phyloP scores from a whole-genome alignment of 2,797 vertebrate species.

The Fringilla coelebs region DNA sequence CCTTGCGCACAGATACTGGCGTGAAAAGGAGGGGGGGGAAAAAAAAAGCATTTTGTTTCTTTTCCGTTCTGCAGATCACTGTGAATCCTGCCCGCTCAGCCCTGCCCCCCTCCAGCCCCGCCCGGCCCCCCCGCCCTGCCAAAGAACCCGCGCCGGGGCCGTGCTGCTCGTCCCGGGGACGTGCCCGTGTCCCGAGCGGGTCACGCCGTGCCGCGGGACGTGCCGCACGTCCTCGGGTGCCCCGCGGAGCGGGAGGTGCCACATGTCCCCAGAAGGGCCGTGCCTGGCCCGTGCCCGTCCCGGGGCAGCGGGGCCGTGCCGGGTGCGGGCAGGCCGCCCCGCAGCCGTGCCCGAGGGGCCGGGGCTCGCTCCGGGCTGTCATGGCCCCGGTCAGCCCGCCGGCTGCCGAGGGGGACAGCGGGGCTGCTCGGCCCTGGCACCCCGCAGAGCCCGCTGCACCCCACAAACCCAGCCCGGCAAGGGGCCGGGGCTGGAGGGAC shows the following conservation, averaged over 20 bases:
- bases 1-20: background rate
- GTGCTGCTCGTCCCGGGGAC: background rate
- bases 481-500: background rate
- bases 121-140: background rate
- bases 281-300: background rate
- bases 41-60: constrained; percentile 18
- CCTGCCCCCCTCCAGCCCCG: background rate
- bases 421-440: background rate
- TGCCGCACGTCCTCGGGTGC: background rate
- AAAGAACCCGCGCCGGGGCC: background rate
- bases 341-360: background rate
- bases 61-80: constrained; percentile 55
- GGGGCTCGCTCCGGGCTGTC: accelerated
- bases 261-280: background rate
- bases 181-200: background rate
- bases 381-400: background rate
- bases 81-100: constrained; percentile 23
- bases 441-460: background rate
- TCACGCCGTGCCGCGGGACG: background rate
- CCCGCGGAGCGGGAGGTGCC: background rate
- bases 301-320: background rate
- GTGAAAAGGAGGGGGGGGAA: background rate
- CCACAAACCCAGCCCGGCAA: background rate
- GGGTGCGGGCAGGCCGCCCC: no score
- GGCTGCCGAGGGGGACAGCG: background rate